These are phyloP conservation scores for Mesocricetus auratus DNA, from an alignment of 2,113 vertebrate genomes.

Conservation along the genomic window DNA sequence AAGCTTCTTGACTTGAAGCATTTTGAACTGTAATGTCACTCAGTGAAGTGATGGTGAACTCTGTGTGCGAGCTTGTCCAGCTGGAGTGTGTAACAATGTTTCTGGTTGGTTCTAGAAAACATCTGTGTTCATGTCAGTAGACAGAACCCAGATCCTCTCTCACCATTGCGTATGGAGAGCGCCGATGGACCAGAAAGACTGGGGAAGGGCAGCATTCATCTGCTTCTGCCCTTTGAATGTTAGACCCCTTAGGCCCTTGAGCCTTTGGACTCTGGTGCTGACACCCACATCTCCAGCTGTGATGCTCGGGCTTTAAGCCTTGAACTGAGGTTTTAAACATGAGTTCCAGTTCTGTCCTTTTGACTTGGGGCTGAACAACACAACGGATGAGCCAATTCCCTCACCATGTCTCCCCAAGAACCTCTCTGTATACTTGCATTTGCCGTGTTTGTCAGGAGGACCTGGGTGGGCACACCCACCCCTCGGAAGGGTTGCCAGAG, in stretches of 20 bases:
- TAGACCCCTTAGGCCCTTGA: too few relatives aligned
- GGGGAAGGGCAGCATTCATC: not conserved
- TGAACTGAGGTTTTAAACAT: not conserved
- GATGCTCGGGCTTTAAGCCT: not conserved
- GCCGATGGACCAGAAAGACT: not conserved
- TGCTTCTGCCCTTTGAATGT: too few relatives aligned
- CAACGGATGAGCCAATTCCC: not conserved
- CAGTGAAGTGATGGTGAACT: not conserved
- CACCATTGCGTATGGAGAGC: rapidly evolving
- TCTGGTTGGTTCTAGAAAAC: not conserved
- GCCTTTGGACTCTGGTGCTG: not conserved
- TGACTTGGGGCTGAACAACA: not conserved
- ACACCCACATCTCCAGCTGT: too few relatives aligned
- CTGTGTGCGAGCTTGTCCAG: not conserved
- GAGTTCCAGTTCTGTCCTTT: not conserved
- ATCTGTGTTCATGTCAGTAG: not conserved
- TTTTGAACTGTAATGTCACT: too few relatives aligned
- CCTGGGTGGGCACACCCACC: too few relatives aligned
- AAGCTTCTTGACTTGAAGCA: rapidly evolving
- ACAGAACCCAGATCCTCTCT: not conserved
- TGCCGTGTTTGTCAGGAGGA: not conserved
- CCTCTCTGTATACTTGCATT: not conserved
- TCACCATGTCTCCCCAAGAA: too few relatives aligned
- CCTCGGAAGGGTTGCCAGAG: not conserved
- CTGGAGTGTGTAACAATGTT: too few relatives aligned